Evolutionary conservation across 2,797 vertebrate genomes (phyloP).

Genomic region (Myotis findleyi): DNA sequence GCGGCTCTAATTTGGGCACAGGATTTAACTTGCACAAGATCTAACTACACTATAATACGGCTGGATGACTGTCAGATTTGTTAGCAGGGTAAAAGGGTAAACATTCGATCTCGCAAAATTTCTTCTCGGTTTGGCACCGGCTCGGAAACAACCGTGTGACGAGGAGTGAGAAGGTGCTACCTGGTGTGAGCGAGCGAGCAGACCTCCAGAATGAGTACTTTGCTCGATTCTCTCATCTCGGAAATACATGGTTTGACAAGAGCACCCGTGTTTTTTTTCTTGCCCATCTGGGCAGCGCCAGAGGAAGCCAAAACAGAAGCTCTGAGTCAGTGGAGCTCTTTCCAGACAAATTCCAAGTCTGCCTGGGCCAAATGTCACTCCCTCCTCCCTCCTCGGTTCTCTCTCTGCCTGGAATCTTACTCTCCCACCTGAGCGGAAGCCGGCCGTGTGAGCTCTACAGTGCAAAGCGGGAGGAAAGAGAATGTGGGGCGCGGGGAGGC

Average conservation of each 20-base stretch:
- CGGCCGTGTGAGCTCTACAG: neutral
- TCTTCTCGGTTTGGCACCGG: neutral
- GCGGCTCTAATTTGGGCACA: constrained; percentile 77
- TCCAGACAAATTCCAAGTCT: constrained; percentile 41
- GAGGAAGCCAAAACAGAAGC: constrained; percentile 71
- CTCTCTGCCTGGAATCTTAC: neutral
- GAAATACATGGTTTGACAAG: constrained; percentile 30
- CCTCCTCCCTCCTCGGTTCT: neutral
- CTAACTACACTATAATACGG: constrained; percentile 73
- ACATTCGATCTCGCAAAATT: neutral
- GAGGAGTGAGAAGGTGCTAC: neutral
- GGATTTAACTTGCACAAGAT: constrained; percentile 75
- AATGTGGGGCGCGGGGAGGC: neutral
- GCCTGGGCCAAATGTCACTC: neutral
- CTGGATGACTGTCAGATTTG: constrained; percentile 71
- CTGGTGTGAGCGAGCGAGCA: neutral
- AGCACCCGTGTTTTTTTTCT: neutral
- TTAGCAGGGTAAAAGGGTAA: neutral
- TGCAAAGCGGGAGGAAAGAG: neutral
- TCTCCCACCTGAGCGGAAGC: neutral
- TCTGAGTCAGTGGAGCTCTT: constrained; percentile 14
- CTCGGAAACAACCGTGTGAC: neutral
- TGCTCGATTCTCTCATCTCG: neutral
- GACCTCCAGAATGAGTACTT: neutral
- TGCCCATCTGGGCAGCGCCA: constrained; percentile 63